phyloP scores from a whole-genome alignment of 2,888 invertebrate genomes.

The Euproctis similis region DNA sequence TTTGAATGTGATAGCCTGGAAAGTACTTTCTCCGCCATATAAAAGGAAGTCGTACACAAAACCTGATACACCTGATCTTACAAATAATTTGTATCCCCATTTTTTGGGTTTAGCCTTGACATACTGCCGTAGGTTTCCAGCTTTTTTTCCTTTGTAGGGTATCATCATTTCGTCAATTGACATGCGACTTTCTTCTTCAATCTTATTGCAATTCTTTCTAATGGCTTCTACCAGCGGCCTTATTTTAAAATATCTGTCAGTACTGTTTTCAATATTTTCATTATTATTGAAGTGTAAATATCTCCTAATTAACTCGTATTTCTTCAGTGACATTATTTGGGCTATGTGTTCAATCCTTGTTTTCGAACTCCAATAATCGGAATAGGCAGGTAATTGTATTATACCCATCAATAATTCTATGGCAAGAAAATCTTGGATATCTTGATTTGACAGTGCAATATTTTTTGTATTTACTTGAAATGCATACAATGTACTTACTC shows the following conservation, averaged over 20 bases:
- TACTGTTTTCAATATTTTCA: background rate
- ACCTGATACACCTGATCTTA: constrained; percentile 11
- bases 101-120: constrained; percentile 23
- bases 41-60: constrained; percentile 8
- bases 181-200: constrained; percentile 23
- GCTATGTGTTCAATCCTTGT: too few species aligned
- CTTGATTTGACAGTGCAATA: too few species aligned
- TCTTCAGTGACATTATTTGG: too few species aligned
- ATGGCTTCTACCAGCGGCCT: constrained; percentile 14
- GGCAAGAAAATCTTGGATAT: too few species aligned
- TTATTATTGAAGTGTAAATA: background rate
- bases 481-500: too few species aligned
- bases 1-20: background rate
- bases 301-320: too few species aligned
- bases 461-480: too few species aligned
- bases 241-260: constrained; percentile 15
- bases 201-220: constrained; percentile 11
- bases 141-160: constrained; percentile 10
- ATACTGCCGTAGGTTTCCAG: constrained; percentile 30
- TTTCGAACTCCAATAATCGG: too few species aligned
- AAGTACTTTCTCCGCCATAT: constrained; percentile 9
- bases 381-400: too few species aligned
- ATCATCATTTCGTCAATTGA: constrained; percentile 37
- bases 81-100: constrained; percentile 8
- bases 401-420: too few species aligned